Conservation (phyloP, 2,888 invertebrate genomes). For the Watsonalla binaria region DNA sequence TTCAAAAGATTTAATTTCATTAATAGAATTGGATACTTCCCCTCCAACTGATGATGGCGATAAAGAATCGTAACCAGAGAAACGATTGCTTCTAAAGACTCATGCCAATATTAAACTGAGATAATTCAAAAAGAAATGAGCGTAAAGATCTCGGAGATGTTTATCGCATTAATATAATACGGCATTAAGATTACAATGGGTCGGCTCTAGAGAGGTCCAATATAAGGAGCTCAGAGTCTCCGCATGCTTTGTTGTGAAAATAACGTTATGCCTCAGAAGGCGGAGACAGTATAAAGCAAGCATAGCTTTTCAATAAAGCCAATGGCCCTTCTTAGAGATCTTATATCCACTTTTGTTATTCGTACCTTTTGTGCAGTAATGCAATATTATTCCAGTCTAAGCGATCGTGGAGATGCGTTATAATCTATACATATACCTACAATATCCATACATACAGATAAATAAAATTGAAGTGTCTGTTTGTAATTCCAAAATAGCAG, state of each 20-base stretch:
- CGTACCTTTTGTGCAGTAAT: slow-evolving; percentile 63
- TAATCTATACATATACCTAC: background rate
- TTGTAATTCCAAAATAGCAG: no score
- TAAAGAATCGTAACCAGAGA: slow-evolving; percentile 59
- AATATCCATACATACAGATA: background rate
- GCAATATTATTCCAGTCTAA: slow-evolving; percentile 46
- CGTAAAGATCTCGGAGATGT: slow-evolving; percentile 64
- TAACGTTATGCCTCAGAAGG: slow-evolving; percentile 72
- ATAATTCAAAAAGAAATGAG: slow-evolving; percentile 62
- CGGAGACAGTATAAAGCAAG: slow-evolving; percentile 62
- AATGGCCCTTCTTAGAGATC: slow-evolving; percentile 60
- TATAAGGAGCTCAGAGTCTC: slow-evolving; percentile 70
- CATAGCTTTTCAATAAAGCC: slow-evolving; percentile 67
- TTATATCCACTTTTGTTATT: slow-evolving; percentile 54
- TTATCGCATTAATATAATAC: slow-evolving; percentile 79
- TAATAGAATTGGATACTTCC: slow-evolving; percentile 60
- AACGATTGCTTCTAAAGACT: slow-evolving; percentile 44
- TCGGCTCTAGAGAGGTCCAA: slow-evolving; percentile 74
- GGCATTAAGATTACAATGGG: slow-evolving; percentile 76
- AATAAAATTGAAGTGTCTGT: no score
- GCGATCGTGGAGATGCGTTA: slow-evolving; percentile 14
- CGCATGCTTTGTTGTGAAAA: slow-evolving; percentile 75
- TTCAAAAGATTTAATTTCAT: slow-evolving; percentile 49
- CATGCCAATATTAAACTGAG: slow-evolving; percentile 63
- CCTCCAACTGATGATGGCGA: slow-evolving; percentile 49